These are phyloP conservation scores for Tribolium madens DNA, from an alignment of 1,140 invertebrate genomes.

Conservation along the genomic window DNA sequence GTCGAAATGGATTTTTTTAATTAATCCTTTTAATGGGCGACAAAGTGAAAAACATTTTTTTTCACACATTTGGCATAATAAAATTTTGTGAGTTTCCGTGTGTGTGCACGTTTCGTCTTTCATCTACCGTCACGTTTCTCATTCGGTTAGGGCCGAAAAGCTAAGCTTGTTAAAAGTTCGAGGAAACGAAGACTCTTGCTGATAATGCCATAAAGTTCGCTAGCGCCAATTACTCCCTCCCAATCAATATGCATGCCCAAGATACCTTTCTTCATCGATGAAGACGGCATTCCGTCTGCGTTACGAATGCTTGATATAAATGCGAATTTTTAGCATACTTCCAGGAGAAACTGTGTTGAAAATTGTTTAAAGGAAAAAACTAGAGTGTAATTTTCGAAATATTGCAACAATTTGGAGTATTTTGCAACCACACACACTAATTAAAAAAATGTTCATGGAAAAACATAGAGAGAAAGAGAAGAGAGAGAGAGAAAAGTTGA, in stretches of 20 bases:
- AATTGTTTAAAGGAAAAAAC: too few species aligned
- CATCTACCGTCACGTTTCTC: conserved; percentile 2
- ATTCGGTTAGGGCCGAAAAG: conserved; percentile 8
- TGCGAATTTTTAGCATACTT: not conserved
- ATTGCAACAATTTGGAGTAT: too few species aligned
- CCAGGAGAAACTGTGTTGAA: too few species aligned
- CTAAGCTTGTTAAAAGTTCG: conserved; percentile 13
- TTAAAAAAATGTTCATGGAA: too few species aligned
- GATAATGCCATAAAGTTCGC: conserved; percentile 6
- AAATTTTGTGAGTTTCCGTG: not conserved
- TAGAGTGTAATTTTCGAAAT: too few species aligned
- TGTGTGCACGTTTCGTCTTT: conserved; percentile 2
- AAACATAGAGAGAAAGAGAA: too few species aligned
- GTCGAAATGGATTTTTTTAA: too few species aligned
- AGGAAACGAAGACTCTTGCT: conserved; percentile 14
- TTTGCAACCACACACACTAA: too few species aligned
- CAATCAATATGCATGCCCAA: conserved; percentile 1
- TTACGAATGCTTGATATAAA: not conserved
- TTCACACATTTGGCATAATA: too few species aligned
- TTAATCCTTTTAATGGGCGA: too few species aligned
- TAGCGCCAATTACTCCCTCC: not conserved
- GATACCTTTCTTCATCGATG: not conserved
- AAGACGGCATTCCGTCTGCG: not conserved
- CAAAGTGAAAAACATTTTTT: not conserved
- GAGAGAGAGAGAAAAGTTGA: too few species aligned